Evolutionary conservation across 2,888 invertebrate species (phyloP).

Genomic region (Drosophila cognata): DNA sequence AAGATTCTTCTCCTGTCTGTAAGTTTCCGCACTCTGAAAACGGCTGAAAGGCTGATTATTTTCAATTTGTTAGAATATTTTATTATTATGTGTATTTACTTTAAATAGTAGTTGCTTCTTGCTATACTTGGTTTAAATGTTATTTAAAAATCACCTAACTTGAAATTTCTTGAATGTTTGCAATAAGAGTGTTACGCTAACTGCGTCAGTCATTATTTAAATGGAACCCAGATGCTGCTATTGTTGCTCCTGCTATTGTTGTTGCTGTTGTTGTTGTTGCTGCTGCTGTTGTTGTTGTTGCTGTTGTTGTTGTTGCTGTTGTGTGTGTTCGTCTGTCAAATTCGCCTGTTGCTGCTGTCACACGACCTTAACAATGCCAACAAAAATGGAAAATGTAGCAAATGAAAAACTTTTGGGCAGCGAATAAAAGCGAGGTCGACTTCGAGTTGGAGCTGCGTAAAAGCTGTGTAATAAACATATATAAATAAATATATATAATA

Average conservation of each 20-base stretch:
- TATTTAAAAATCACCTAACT: not conserved
- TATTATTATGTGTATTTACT: too few relatives aligned
- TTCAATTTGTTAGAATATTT: too few relatives aligned
- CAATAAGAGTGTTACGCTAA: not conserved
- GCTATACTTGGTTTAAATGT: not conserved
- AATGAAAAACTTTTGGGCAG: constrained; percentile 27
- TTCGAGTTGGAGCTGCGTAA: constrained; percentile 1
- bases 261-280: not conserved
- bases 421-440: not conserved
- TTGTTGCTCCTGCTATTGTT: not conserved
- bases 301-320: not conserved
- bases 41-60: too few relatives aligned
- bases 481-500: not conserved
- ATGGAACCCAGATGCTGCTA: not conserved
- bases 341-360: constrained; percentile 25
- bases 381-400: constrained; percentile 3
- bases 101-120: not conserved
- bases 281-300: not conserved
- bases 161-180: not conserved
- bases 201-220: not conserved
- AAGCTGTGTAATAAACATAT: not conserved
- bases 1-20: too few relatives aligned
- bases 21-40: too few relatives aligned
- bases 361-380: constrained; percentile 13
- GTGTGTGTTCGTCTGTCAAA: constrained; percentile 26